A percentile compares a stretch with the other conserved stretches of the same genome.
Conservation (phyloP, 2,797 vertebrate species). For the Clamator glandarius region DNA sequence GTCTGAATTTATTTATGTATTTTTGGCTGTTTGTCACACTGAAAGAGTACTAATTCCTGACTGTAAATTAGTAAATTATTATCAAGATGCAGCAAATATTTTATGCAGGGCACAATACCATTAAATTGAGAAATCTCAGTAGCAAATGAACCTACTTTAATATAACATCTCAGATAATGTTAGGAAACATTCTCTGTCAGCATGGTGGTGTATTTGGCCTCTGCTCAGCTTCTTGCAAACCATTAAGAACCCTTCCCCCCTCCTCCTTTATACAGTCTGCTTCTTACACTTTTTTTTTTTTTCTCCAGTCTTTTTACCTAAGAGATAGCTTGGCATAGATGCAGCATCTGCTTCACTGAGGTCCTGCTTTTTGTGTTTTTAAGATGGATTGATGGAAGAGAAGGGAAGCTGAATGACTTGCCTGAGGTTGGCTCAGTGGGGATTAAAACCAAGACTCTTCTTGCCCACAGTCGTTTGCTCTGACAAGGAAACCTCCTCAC, state of each 20-base stretch:
- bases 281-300: neutral
- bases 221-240: conserved; percentile 14
- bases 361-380: conserved; percentile 49
- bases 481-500: neutral
- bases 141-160: conserved; percentile 21
- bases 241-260: neutral
- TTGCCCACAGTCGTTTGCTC: neutral
- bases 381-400: conserved; percentile 26
- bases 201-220: conserved; percentile 4
- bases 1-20: conserved; percentile 12
- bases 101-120: neutral
- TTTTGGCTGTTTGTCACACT: conserved; percentile 37
- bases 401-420: conserved; percentile 16
- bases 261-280: neutral
- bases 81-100: conserved; percentile 53
- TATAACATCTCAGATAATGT: conserved; percentile 14
- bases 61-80: conserved; percentile 54
- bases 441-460: conserved; percentile 30
- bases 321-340: conserved; percentile 9
- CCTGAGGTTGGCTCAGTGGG: neutral
- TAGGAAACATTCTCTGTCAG: conserved; percentile 40
- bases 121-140: conserved; percentile 51
- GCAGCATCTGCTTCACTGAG: neutral
- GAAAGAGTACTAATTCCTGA: conserved; percentile 10
- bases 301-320: conserved; percentile 1